phyloP scores from a whole-genome alignment of 2,797 vertebrate species.

The Carduelis carduelis region DNA sequence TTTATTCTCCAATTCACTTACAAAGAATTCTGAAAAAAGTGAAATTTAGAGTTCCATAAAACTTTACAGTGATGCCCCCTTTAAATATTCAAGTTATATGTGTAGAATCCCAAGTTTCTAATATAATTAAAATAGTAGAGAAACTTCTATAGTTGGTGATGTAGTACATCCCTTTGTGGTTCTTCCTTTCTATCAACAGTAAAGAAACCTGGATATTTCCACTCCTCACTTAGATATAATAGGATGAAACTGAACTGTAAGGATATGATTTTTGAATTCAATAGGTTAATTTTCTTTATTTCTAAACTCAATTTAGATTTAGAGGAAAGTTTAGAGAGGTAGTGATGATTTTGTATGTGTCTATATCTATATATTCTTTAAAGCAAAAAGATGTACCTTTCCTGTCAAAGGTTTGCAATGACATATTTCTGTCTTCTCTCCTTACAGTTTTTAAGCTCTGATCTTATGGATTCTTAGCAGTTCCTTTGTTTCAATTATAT shows the following conservation, averaged over 20 bases:
- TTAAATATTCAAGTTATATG: background rate
- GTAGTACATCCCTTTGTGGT: background rate
- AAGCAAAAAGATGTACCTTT: background rate
- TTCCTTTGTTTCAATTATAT: background rate
- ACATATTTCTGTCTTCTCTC: background rate
- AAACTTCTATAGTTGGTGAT: background rate
- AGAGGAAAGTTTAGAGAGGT: background rate
- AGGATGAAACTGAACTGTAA: background rate
- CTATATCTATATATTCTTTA: background rate
- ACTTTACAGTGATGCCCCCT: background rate
- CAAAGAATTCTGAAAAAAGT: background rate
- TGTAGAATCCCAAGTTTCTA: background rate
- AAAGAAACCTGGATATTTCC: background rate
- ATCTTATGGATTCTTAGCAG: background rate
- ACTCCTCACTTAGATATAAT: background rate
- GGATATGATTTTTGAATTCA: background rate
- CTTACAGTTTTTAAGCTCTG: background rate
- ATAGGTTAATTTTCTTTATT: background rate
- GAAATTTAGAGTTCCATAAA: background rate
- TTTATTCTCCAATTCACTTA: background rate
- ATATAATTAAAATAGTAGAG: background rate
- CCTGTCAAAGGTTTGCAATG: background rate
- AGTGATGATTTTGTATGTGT: background rate
- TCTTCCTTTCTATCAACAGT: background rate
- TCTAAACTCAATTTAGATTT: background rate